Evolutionary conservation across 2,797 vertebrate species (phyloP), one percentile per base, ranked within the genome.

Genomic region (Xerus rutilus): DNA sequence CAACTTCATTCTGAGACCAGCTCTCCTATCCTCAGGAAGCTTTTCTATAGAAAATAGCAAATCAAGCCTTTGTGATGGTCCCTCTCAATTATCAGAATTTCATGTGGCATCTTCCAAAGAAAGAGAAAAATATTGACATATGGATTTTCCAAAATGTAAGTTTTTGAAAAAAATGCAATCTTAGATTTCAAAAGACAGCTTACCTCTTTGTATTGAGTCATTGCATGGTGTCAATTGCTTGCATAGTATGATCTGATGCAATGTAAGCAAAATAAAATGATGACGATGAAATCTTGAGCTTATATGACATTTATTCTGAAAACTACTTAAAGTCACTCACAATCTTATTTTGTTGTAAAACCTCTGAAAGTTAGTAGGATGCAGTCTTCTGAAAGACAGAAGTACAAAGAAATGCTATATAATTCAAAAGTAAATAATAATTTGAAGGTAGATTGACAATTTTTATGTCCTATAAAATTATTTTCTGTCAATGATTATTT

Each of bases 1-100:
- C 96, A 91, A 86, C 90, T 97, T 97, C 90, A 95, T 97, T 96
- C 93, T 83, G 77, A 96, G 94, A 77, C 57, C 67, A 96, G 79
- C 74, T 76, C 89, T 94, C 72, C 69, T 82, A 96, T 91, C 70
- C 84, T 79, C 94, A 57, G 94, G 86, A 86, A 52, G 81, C 54
- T 82, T 73, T 30, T 87, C 73, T 94, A 90, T 62, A 94, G 90
- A 97, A 91, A 97, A 97, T 93, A 97, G 57, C 54, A 94, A 96
- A 96, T 97, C 79, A 93, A 97, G 64, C 1, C 2, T 62, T 7
- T 97, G 91, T 93, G 94, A 98, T 97, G 91, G 90, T 96, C 59
- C 90, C 92, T 94, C 59, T 96, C 62, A 93, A 49, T 89, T 81
- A 91, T 86, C 92, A 97, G 83, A 96, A 96, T 94, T 95, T 96